These are phyloP conservation scores for Diaperis boleti DNA, from an alignment of 2,888 invertebrate species.

Conservation along the genomic window DNA sequence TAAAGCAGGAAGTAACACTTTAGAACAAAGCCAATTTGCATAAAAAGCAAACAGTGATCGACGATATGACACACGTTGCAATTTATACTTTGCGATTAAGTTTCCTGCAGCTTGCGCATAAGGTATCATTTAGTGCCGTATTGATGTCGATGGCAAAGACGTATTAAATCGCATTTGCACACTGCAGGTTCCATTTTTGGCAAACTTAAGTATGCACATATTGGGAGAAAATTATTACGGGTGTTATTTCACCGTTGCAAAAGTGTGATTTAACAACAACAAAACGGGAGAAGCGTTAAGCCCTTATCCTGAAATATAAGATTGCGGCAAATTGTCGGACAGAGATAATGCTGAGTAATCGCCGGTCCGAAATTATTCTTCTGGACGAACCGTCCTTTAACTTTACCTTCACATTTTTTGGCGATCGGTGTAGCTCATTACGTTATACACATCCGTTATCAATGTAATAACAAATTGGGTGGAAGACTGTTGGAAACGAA, in stretches of 20 bases:
- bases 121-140: conserved; percentile 41
- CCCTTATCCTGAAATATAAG: conserved; percentile 36
- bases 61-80: conserved; percentile 33
- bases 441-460: conserved; percentile 21
- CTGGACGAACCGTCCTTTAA: too few relatives aligned
- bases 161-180: conserved; percentile 37
- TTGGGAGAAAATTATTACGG: conserved; percentile 37
- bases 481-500: conserved; percentile 46
- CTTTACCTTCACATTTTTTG: too few relatives aligned
- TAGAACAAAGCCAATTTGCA: conserved; percentile 37
- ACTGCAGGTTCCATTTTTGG: conserved; percentile 39
- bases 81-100: conserved; percentile 33
- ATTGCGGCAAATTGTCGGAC: conserved; percentile 38
- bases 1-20: conserved; percentile 35
- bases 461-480: conserved; percentile 41
- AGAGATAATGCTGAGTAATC: conserved; percentile 37
- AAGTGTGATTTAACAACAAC: conserved; percentile 32
- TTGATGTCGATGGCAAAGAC: conserved; percentile 38
- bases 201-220: conserved; percentile 40
- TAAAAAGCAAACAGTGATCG: conserved; percentile 35
- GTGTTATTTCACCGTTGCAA: conserved; percentile 22
- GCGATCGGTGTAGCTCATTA: conserved; percentile 23
- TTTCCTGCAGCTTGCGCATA: conserved; percentile 36
- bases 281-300: conserved; percentile 15
- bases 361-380: conserved; percentile 29